Base-by-base conservation (phyloP, 1,140 invertebrate species). In the Drosophila rufa region DNA sequence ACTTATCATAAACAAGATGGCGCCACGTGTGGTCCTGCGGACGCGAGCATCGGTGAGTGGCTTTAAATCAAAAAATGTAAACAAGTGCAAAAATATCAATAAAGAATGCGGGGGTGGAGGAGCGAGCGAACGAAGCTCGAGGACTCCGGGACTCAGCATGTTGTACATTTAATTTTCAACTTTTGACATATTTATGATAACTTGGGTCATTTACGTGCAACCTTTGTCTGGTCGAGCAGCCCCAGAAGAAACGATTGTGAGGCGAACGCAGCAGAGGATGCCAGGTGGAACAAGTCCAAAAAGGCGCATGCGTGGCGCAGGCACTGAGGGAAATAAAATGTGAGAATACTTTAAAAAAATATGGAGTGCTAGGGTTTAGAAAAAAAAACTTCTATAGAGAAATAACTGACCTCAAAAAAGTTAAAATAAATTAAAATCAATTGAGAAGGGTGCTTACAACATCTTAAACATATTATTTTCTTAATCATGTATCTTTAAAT, bases 181-280 rank as follows among this genome's bases (percentile, higher is more conserved):
- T 92, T 82, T 92, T 91, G 91, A 92, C 91, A 91, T 92, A 92
- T 92, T 92, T 92, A 92, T 92, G 91, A 92, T 92, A 91, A 87
- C 91, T 91, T 92, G 91, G 91, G 91, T 92, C 91, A 92, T 91
- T 92, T 92, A 92, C 85, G 91, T 90, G 91, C 91, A 90, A 92
- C 91, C 91, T 92, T 92, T 92, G 86, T 90, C 82, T 78, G 65
- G 38, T 40, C 55, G 67, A 57, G 51, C 45, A 81, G 73, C 15
- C 58, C 62, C 50, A 76, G 25, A 57, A 71, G 17, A 57, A 36
- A 27, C 22, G 64, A 30, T 51, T 38, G 59, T 27, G 38, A 50
- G 68, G 50, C 60, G 17, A 43, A 19, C 6, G 64, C 27, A 30
- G 48, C 27, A 30, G 42, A 60, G 59, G 74, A 90, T 83, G 87